phyloP scores from a whole-genome alignment of 2,797 vertebrate species.

The Thaleichthys pacificus region DNA sequence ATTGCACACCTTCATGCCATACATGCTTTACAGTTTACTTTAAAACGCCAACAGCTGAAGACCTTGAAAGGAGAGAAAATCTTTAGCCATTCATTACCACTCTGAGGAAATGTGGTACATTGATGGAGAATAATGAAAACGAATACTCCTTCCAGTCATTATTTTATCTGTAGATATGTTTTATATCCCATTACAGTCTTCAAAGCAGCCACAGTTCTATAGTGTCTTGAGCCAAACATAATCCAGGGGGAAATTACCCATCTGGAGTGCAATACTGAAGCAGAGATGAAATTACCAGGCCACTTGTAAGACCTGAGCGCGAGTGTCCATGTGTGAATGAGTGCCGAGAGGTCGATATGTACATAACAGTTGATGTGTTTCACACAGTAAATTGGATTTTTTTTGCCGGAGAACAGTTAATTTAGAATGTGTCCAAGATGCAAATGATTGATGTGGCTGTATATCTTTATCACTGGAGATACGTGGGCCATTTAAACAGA shows the following conservation, averaged over 20 bases:
- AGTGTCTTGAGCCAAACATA: slow-evolving; percentile 76
- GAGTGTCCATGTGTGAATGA: slow-evolving; percentile 63
- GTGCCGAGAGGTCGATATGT: slow-evolving; percentile 66
- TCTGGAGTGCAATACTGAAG: slow-evolving; percentile 78
- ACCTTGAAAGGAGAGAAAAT: slow-evolving; percentile 71
- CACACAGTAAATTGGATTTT: slow-evolving; percentile 47
- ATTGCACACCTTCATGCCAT: slow-evolving; percentile 34
- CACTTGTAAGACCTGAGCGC: slow-evolving; percentile 73
- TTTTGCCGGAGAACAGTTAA: slow-evolving; percentile 35
- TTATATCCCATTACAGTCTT: slow-evolving; percentile 76
- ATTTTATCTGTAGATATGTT: slow-evolving; percentile 72
- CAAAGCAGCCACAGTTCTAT: slow-evolving; percentile 73
- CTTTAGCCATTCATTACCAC: slow-evolving; percentile 71
- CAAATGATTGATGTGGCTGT: slow-evolving; percentile 76
- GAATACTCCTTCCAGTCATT: slow-evolving; percentile 69
- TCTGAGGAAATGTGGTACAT: slow-evolving; percentile 52
- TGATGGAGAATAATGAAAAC: slow-evolving; percentile 74
- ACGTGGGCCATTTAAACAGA: slow-evolving; percentile 42
- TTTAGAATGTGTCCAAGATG: slow-evolving; percentile 78
- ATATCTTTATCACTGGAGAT: slow-evolving; percentile 60
- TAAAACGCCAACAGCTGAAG: slow-evolving; percentile 56
- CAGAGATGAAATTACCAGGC: slow-evolving; percentile 80
- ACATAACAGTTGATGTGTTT: slow-evolving; percentile 72
- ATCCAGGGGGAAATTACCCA: slow-evolving; percentile 82
- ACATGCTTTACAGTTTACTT: slow-evolving; percentile 42